Base-by-base conservation (phyloP, 1,140 invertebrate species). In the Pseudomyrmex sp. region DNA sequence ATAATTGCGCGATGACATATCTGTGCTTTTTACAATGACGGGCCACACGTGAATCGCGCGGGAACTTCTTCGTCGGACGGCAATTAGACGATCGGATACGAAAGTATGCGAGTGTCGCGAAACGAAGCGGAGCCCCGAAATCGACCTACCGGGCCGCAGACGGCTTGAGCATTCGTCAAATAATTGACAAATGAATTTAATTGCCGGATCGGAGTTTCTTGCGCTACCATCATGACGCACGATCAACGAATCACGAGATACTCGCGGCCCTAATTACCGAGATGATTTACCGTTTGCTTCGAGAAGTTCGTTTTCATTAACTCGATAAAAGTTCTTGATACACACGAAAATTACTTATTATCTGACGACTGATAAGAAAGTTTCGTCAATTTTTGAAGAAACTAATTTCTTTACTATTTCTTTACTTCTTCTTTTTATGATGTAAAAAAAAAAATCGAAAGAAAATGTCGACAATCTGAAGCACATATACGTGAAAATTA, bases 141-240 rank as follows among this genome's bases (percentile, higher is more conserved):
- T 20, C 46, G 61, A 73, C 76, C 82, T 86, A 79, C 84, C 74
- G 63, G 75, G 66, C 12, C 56, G 54, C 61, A 56, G 70, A 48
- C 68, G 66, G 35, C 44, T 79, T 52, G 65, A 18, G 72, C 87
- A 90, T 92, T 91, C 90, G 83, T 90, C 88, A 91, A 89, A 89
- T 90, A 86, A 86, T 87, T 90, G 88, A 88, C 91, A 92, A 92
- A 92, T 91, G 84, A 90, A 90, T 92, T 92, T 90, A 92, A 92
- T 92, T 90, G 90, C 82, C 66, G 86, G 84, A 35, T 35, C 54
- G 74, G 58, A 26, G 68, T 75, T 89, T 89, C 73, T 89, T 79
- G 62, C 72, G 15, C 72, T 70, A 58, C 76, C 58, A 35, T 70
- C 72, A 12, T 18, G 12, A 50, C 18, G 62, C 23, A 59, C n/a